Evolutionary conservation across 2,113 vertebrate species (phyloP).

Genomic region (Colistium nudipinnis): DNA sequence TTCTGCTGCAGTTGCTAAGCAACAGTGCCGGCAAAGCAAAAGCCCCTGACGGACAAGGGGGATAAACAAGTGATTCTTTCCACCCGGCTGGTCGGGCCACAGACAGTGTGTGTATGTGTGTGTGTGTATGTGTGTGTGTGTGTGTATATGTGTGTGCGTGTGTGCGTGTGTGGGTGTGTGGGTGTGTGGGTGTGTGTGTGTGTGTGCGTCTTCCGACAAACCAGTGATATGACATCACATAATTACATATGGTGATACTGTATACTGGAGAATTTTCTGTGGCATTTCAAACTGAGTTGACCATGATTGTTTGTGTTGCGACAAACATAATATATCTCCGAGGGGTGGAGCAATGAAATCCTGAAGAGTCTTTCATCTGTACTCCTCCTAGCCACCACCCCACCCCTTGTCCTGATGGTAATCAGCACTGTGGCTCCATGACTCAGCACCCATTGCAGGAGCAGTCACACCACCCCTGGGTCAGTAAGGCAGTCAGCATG

Average conservation of each 20-base stretch:
- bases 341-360: neutral
- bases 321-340: too few relatives aligned
- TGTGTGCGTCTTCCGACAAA: neutral
- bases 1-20: conserved; percentile 77
- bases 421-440: conserved; percentile 11
- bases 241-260: too few relatives aligned
- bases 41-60: conserved; percentile 50
- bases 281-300: too few relatives aligned
- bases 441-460: conserved; percentile 30
- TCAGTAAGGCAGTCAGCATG: conserved; percentile 12
- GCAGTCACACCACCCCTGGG: neutral
- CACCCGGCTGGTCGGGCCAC: conserved; percentile 54
- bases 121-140: neutral
- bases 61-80: conserved; percentile 71
- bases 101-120: conserved; percentile 13
- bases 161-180: neutral
- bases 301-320: too few relatives aligned
- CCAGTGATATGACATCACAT: too few relatives aligned
- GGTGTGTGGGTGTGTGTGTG: neutral
- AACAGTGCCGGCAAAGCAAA: conserved; percentile 65
- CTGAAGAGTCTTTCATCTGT: neutral
- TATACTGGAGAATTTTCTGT: too few relatives aligned
- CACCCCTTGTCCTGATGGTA: neutral
- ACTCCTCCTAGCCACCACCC: neutral
- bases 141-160: neutral